phyloP scores from a whole-genome alignment of 2,888 invertebrate species.

The Agrochola circellaris region DNA sequence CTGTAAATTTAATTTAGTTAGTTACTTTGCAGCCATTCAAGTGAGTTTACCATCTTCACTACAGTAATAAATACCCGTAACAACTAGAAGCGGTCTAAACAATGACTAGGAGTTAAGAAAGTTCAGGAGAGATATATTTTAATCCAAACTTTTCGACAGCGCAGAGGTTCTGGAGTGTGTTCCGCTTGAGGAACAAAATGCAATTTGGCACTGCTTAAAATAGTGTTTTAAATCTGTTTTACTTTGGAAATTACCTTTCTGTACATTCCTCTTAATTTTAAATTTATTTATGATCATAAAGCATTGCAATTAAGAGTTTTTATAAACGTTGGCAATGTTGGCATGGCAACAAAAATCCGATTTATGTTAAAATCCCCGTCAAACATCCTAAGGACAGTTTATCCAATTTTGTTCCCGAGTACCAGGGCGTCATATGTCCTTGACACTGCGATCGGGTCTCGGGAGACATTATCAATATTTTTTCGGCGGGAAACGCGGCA shows the following conservation, averaged over 20 bases:
- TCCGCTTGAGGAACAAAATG: constrained; percentile 51
- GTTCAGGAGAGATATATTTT: constrained; percentile 55
- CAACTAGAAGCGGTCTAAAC: constrained; percentile 11
- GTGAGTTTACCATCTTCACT: constrained; percentile 8
- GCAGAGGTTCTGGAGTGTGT: constrained; percentile 37
- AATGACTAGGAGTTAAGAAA: constrained; percentile 54
- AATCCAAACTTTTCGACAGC: constrained; percentile 46
- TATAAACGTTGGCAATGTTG: constrained; percentile 2
- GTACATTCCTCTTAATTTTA: constrained; percentile 18
- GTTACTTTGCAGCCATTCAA: constrained; percentile 5
- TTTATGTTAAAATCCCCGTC: constrained; percentile 14
- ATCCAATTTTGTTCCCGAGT: constrained; percentile 55
- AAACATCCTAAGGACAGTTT: constrained; percentile 36
- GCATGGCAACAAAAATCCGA: constrained; percentile 4
- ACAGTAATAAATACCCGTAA: constrained; percentile 27
- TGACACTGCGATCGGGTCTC: constrained; percentile 61
- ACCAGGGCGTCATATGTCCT: constrained; percentile 60
- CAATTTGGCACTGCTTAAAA: constrained; percentile 47
- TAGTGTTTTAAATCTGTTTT: constrained; percentile 35
- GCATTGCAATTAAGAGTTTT: not conserved
- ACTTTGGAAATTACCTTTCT: constrained; percentile 10
- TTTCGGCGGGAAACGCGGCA: constrained; percentile 52
- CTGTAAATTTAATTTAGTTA: constrained; percentile 12
- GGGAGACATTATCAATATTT: constrained; percentile 65
- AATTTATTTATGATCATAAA: constrained; percentile 14